Conservation (phyloP, 2,797 vertebrate genomes). For the Rhinatrema bivittatum region DNA sequence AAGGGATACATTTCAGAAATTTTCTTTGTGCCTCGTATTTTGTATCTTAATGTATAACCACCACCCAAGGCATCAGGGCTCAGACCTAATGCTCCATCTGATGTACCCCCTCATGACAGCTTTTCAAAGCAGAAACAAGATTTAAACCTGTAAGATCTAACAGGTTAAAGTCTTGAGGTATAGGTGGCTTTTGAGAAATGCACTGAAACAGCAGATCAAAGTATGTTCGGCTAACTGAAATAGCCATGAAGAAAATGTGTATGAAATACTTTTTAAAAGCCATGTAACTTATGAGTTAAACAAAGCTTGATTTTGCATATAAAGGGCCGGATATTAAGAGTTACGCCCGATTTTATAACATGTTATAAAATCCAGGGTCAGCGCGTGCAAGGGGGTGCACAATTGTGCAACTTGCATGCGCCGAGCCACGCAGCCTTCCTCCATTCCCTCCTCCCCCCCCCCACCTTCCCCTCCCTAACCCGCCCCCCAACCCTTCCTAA, state of each 20-base stretch:
- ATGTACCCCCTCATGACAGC: conserved; percentile 47
- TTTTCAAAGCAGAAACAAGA: conserved; percentile 60
- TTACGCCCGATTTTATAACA: no score
- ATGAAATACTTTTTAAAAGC: conserved; percentile 4
- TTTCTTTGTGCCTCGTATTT: conserved; percentile 58
- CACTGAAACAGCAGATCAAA: conserved; percentile 33
- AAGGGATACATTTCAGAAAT: conserved; percentile 56
- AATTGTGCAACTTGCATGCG: no score
- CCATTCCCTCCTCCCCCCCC: no score
- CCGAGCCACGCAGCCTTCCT: no score
- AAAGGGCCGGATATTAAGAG: no score
- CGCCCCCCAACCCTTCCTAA: no score
- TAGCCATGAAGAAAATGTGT: conserved; percentile 2
- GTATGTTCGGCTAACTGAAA: conserved; percentile 24
- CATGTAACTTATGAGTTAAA: no score
- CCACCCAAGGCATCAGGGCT: conserved; percentile 31
- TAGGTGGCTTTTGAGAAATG: conserved; percentile 47
- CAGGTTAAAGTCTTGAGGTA: conserved; percentile 41
- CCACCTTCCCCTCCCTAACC: no score
- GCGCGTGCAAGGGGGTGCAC: no score
- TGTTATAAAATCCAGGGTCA: no score
- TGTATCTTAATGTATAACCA: conserved; percentile 54
- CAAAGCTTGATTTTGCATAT: no score
- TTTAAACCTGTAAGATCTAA: conserved; percentile 60
- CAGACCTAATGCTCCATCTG: conserved; percentile 50